phyloP scores from a whole-genome alignment of 2,113 vertebrate species.

The Gymnogyps californianus region DNA sequence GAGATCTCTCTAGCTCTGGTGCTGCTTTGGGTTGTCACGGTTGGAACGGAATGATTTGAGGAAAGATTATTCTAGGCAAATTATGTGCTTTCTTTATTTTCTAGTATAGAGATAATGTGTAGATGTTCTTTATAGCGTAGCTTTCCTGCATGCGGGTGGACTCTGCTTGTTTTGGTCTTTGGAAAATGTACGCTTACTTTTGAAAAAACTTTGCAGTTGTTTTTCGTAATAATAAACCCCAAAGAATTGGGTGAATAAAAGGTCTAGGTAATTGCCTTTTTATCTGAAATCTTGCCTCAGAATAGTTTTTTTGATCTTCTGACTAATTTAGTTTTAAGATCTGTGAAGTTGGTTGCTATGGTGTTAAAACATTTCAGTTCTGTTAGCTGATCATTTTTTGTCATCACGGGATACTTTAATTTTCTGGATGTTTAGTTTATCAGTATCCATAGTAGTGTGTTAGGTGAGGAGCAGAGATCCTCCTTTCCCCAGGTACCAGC shows the following conservation, averaged over 20 bases:
- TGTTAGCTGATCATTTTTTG: background rate
- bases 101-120: background rate
- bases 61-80: background rate
- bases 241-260: background rate
- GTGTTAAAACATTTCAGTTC: background rate
- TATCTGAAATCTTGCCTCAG: background rate
- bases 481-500: background rate
- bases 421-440: background rate
- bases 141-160: background rate
- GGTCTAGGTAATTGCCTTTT: background rate
- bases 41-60: background rate
- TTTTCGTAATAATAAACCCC: background rate
- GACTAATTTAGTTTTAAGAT: background rate
- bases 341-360: constrained; percentile 10
- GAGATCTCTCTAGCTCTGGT: background rate
- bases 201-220: background rate
- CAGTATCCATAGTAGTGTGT: background rate
- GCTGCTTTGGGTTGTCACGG: background rate
- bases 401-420: background rate
- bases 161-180: background rate
- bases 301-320: background rate
- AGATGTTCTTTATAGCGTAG: background rate
- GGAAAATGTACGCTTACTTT: background rate
- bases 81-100: background rate
- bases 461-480: background rate